Conservation (phyloP, 1,140 invertebrate genomes). For the Lordiphosa collinella region DNA sequence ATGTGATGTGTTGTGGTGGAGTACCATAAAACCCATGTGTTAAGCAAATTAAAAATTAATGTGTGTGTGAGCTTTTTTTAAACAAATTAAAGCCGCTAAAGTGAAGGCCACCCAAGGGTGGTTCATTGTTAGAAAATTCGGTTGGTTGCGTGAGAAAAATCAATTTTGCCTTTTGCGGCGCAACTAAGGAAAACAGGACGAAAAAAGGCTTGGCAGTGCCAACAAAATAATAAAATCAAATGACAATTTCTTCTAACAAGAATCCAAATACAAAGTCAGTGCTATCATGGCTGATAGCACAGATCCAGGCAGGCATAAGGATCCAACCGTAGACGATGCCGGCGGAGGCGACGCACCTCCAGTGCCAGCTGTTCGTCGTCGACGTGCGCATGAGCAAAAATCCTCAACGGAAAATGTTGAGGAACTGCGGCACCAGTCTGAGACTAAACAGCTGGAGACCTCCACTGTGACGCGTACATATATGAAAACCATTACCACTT, state of each 20-base stretch:
- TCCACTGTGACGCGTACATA: slow-evolving; percentile 71
- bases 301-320: slow-evolving; percentile 67
- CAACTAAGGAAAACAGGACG: slow-evolving; percentile 7
- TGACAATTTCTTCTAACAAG: slow-evolving; percentile 52
- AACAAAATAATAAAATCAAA: slow-evolving; percentile 35
- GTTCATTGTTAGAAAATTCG: slow-evolving; percentile 38
- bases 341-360: slow-evolving; percentile 50
- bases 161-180: slow-evolving; percentile 59
- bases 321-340: slow-evolving; percentile 61
- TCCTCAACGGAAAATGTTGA: slow-evolving; percentile 25
- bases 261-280: slow-evolving; percentile 55
- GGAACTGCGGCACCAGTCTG: slow-evolving; percentile 18
- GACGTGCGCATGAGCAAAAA: slow-evolving; percentile 61
- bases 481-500: slow-evolving; percentile 69
- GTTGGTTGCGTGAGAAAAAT: slow-evolving; percentile 73
- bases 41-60: slow-evolving; percentile 26
- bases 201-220: slow-evolving; percentile 3
- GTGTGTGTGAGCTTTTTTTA: slow-evolving; percentile 32
- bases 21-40: slow-evolving; percentile 6
- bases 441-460: slow-evolving; percentile 64
- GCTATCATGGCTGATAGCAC: slow-evolving; percentile 75
- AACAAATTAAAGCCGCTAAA: slow-evolving; percentile 54
- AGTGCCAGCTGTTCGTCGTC: slow-evolving; percentile 70
- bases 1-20: not conserved
- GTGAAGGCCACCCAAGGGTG: slow-evolving; percentile 58